These are phyloP conservation scores for Steinernema hermaphroditum DNA, from an alignment of 2,888 invertebrate species.

Conservation along the genomic window DNA sequence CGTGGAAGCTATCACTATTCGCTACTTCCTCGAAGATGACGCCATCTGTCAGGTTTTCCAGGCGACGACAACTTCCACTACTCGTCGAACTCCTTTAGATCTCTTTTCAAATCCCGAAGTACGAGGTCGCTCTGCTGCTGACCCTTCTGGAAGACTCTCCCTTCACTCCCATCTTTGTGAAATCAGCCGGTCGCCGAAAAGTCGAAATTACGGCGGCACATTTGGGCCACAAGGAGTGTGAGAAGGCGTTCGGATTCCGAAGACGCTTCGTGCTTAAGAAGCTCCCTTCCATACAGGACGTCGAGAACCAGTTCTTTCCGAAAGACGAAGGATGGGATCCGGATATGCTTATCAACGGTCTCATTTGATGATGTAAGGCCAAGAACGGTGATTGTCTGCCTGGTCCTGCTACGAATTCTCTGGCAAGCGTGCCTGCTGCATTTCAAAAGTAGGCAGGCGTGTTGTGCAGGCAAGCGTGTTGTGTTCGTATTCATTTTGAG, in stretches of 20 bases:
- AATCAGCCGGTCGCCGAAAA: neutral
- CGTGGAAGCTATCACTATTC: neutral
- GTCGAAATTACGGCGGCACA: neutral
- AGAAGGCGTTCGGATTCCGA: neutral
- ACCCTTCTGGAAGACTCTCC: neutral
- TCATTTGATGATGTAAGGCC: neutral
- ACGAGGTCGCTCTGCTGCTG: neutral
- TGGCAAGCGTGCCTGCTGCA: too few relatives aligned
- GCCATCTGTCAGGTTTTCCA: neutral
- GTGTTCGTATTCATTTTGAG: too few relatives aligned
- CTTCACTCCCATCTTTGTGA: slow-evolving; percentile 14
- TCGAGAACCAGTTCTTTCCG: neutral
- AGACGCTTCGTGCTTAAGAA: neutral
- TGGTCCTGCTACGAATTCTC: too few relatives aligned
- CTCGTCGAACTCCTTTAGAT: neutral
- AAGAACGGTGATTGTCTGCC: too few relatives aligned
- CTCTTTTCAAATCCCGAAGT: neutral
- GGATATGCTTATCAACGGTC: neutral
- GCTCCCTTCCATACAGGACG: neutral
- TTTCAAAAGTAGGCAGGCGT: too few relatives aligned
- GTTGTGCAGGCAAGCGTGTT: too few relatives aligned
- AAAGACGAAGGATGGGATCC: neutral
- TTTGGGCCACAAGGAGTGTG: neutral
- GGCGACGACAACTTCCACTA: neutral
- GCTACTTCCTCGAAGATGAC: neutral